A percentile compares a stretch with the other conserved stretches of the same genome.
Evolutionary conservation across 2,797 vertebrate species (phyloP).

Genomic region (Tapirus indicus): DNA sequence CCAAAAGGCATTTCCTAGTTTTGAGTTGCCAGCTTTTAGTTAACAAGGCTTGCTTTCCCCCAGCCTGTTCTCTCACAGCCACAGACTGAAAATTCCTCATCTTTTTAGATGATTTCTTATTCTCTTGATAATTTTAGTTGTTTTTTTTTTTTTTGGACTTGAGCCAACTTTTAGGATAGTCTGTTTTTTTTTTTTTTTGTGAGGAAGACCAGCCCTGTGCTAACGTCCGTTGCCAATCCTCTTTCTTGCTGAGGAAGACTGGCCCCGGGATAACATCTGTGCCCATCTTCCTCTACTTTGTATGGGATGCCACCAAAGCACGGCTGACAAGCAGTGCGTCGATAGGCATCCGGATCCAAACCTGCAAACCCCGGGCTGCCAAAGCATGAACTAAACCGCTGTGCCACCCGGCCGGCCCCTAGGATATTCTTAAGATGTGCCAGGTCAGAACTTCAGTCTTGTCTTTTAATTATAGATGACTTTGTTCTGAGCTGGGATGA

Average conservation of each 20-base stretch:
- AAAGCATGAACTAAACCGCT: too few relatives aligned
- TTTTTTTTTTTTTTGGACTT: conserved; percentile 33
- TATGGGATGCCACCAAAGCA: too few relatives aligned
- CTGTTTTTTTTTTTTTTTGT: neutral
- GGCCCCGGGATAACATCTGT: too few relatives aligned
- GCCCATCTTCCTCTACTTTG: too few relatives aligned
- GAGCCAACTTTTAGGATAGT: neutral
- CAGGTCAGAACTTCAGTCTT: neutral
- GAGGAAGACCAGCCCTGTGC: too few relatives aligned
- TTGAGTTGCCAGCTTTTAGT: conserved; percentile 1
- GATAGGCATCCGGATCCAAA: too few relatives aligned
- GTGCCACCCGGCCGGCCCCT: too few relatives aligned
- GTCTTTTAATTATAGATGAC: neutral
- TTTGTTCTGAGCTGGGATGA: conserved; percentile 2
- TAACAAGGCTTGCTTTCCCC: neutral
- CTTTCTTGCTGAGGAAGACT: too few relatives aligned
- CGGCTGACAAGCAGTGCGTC: too few relatives aligned
- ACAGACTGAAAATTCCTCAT: neutral
- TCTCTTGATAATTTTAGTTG: conserved; percentile 58
- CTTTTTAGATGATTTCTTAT: conserved; percentile 23
- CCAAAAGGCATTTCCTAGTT: neutral
- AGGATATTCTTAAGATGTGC: neutral
- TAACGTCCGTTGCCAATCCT: too few relatives aligned
- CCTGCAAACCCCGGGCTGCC: too few relatives aligned
- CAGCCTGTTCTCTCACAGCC: neutral